Base-by-base conservation (phyloP, 2,113 vertebrate species). In the Platichthys stellatus region DNA sequence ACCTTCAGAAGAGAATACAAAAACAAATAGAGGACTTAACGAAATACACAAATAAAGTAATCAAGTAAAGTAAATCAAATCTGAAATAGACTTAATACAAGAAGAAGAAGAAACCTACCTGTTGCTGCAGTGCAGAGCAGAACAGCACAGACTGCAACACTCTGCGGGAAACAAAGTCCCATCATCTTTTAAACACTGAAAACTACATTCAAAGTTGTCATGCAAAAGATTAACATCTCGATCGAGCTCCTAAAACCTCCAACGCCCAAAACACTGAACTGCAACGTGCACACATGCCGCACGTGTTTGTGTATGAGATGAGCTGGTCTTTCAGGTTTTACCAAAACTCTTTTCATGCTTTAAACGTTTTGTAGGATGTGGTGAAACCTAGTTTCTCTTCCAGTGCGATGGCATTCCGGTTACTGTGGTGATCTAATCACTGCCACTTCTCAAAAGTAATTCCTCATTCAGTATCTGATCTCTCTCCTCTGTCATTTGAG, bases 41-140 rank as follows among this genome's bases (percentile, higher is more conserved):
- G 24, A 7, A 35, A 28, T 28, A 28, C 28, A 28, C 28, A 35
- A 35, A 35, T 35, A 4, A 31, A 31, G 31, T 31, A 4, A 31
- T 31, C 4, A 26, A 26, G 26, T 26, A 26, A 26, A 26, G 26
- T 26, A 26, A 26, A 26, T 40, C 11, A 40, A 40, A 10, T 9
- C 9, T 10, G 2, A 40, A 40, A 40, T 40, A 40, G 31, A 35
- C 38, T 40, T 5, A 7, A 35, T 1, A 35, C 31, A 35, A 7
- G 31, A 7, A 17, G 23, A 38, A 56, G 3, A 57, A 3, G 5
- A 65, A 43, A 51, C 68, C 17, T 49, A 76, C 73, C 68, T 67
- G 80, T 28, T 28, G 80, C 57, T 57, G 49, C 1, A 3, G 9
- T 14, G 40, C 54, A 66, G 38, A 76, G 63, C 6, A 66, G 53